phyloP scores from a whole-genome alignment of 2,888 invertebrate genomes.

The Sinotaia quadrata region DNA sequence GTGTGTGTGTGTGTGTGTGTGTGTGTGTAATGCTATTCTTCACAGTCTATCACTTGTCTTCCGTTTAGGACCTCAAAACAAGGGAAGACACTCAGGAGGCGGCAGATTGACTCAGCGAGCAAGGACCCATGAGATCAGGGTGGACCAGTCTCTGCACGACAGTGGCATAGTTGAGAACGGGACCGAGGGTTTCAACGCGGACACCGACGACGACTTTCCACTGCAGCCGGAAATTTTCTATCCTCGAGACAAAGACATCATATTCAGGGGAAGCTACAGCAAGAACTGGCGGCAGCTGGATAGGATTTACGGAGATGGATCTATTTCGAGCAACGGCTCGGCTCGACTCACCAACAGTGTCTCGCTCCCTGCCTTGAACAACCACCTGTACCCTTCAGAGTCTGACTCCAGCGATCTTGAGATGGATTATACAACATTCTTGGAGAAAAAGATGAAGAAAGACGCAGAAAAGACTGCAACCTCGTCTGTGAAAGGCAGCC shows the following conservation, averaged over 20 bases:
- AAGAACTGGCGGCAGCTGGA: constrained; percentile 34
- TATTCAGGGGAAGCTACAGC: constrained; percentile 30
- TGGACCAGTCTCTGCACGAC: constrained; percentile 11
- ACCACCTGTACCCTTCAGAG: constrained; percentile 8
- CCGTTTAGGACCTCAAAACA: constrained; percentile 4
- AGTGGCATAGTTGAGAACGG: constrained; percentile 19
- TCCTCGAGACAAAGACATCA: constrained; percentile 36
- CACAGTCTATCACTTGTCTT: no score
- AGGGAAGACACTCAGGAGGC: not conserved
- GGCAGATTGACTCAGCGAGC: constrained; percentile 17
- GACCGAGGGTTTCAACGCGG: constrained; percentile 12
- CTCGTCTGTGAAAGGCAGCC: not conserved
- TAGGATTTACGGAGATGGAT: constrained; percentile 8
- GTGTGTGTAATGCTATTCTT: no score
- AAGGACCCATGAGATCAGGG: not conserved
- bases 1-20: constrained; percentile 9
- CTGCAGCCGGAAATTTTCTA: constrained; percentile 29
- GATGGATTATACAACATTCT: constrained; percentile 37
- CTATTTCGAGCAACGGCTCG: not conserved
- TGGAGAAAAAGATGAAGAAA: constrained; percentile 20
- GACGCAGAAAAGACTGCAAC: constrained; percentile 3
- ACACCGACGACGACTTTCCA: not conserved
- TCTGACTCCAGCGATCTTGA: constrained; percentile 26
- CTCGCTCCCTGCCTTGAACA: constrained; percentile 5
- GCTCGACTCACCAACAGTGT: not conserved